phyloP scores from a whole-genome alignment of 1,140 invertebrate genomes.

The Aphis gossypii region DNA sequence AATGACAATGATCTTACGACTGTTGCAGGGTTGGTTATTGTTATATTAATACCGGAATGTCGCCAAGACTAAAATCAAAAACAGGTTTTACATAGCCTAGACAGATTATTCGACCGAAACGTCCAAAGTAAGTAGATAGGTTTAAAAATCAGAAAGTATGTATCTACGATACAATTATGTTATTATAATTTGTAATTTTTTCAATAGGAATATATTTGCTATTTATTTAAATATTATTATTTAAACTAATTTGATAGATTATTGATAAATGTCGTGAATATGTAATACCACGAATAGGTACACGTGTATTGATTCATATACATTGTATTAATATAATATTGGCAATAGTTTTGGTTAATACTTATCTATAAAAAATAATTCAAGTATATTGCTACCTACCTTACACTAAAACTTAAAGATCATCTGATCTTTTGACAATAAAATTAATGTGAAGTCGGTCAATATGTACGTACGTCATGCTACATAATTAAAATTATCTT shows the following conservation, averaged over 20 bases:
- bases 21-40: not conserved
- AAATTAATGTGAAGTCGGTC: not conserved
- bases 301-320: not conserved
- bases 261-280: not conserved
- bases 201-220: not conserved
- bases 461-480: not conserved
- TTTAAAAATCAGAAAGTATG: not conserved
- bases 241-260: not conserved
- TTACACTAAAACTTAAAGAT: not conserved
- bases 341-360: not conserved
- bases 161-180: not conserved
- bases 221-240: not conserved
- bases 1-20: not conserved
- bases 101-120: not conserved
- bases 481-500: not conserved
- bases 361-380: not conserved
- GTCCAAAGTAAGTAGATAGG: not conserved
- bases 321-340: not conserved
- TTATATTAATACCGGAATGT: conserved; percentile 13
- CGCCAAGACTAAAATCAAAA: not conserved
- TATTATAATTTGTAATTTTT: not conserved
- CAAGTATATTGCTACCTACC: not conserved
- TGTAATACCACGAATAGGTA: not conserved
- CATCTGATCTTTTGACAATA: not conserved
- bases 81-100: conserved; percentile 7